Evolutionary conservation across 2,113 vertebrate genomes (phyloP).

Genomic region (Periophthalmus modestus): DNA sequence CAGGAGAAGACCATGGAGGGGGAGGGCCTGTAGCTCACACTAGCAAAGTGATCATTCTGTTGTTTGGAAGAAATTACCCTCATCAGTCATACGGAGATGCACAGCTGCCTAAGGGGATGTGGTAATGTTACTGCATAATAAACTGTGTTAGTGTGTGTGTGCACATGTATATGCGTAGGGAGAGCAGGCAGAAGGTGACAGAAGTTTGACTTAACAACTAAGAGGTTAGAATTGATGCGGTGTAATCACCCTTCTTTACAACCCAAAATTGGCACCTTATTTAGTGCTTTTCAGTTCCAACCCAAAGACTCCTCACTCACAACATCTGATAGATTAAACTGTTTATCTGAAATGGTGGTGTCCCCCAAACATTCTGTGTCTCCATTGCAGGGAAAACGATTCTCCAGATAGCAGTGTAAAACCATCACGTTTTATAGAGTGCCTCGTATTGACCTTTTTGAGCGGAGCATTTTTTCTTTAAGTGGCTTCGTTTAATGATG

Average conservation of each 20-base stretch:
- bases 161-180: constrained; percentile 14
- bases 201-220: constrained; percentile 59
- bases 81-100: constrained; percentile 83
- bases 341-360: constrained; percentile 10
- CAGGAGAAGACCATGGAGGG: constrained; percentile 38
- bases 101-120: constrained; percentile 80
- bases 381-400: constrained; percentile 19
- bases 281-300: constrained; percentile 48
- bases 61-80: constrained; percentile 84
- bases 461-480: constrained; percentile 47
- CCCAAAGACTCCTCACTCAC: constrained; percentile 35
- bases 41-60: constrained; percentile 76
- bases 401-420: constrained; percentile 47
- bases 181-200: constrained; percentile 56
- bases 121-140: constrained; percentile 77
- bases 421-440: constrained; percentile 45
- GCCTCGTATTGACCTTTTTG: constrained; percentile 56
- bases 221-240: constrained; percentile 59
- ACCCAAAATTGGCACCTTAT: constrained; percentile 45
- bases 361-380: constrained; percentile 27
- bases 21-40: constrained; percentile 57
- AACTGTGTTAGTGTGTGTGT: constrained; percentile 58
- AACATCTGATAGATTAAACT: constrained; percentile 37
- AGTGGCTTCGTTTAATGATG: constrained; percentile 70
- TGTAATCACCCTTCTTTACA: constrained; percentile 55